phyloP scores from a whole-genome alignment of 2,888 invertebrate genomes.

The Rhagophthalmus giganteus region DNA sequence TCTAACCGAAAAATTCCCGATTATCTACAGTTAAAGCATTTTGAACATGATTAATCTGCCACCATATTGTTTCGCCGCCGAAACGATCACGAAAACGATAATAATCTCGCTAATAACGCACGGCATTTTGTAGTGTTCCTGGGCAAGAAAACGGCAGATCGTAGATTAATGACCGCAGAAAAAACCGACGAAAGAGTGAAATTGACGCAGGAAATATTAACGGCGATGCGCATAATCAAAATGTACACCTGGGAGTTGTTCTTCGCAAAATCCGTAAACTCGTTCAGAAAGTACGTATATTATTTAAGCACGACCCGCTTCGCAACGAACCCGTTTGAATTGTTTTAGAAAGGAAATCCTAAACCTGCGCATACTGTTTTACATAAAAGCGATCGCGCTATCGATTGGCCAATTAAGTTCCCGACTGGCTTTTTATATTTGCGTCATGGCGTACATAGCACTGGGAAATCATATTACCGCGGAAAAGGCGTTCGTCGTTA shows the following conservation, averaged over 20 bases:
- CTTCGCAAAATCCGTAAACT: slow-evolving; percentile 13
- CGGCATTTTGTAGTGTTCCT: too few relatives aligned
- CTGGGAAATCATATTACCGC: slow-evolving; percentile 74
- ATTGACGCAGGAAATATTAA: slow-evolving; percentile 85
- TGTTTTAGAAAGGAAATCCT: slow-evolving; percentile 67
- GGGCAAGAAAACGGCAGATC: slow-evolving; percentile 37
- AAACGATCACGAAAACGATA: too few relatives aligned
- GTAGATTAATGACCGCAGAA: slow-evolving; percentile 41
- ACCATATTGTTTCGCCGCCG: too few relatives aligned
- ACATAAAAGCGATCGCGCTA: slow-evolving; percentile 43
- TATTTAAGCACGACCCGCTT: not conserved
- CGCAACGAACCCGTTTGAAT: not conserved
- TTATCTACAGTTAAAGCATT: too few relatives aligned
- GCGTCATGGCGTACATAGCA: slow-evolving; percentile 63
- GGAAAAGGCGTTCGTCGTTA: slow-evolving; percentile 82
- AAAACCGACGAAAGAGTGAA: slow-evolving; percentile 87
- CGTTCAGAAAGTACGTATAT: not conserved
- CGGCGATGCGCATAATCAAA: slow-evolving; percentile 84
- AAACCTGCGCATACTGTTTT: slow-evolving; percentile 52
- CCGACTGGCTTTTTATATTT: slow-evolving; percentile 47
- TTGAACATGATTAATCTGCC: too few relatives aligned
- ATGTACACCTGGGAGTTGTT: slow-evolving; percentile 85
- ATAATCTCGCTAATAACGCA: too few relatives aligned
- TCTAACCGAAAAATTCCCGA: too few relatives aligned
- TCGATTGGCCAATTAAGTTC: slow-evolving; percentile 44